These are phyloP conservation scores for Argopecten irradians DNA, from an alignment of 1,140 invertebrate genomes.

Conservation along the genomic window DNA sequence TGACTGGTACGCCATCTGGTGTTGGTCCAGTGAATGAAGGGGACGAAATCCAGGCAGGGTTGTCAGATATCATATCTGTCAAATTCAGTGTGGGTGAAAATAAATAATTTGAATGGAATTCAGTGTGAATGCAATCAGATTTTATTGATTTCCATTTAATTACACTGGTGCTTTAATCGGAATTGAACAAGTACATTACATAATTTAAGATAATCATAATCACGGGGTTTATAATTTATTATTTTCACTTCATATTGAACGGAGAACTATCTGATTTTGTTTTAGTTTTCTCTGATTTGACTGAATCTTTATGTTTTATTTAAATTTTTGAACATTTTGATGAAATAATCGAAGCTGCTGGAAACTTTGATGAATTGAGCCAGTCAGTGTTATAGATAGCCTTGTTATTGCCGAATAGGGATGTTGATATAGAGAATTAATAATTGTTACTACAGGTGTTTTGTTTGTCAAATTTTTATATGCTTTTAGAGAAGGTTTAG, in stretches of 20 bases:
- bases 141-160: not conserved
- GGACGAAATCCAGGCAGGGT: conserved; percentile 84
- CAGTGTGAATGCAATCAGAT: not conserved
- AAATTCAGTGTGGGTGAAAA: conserved; percentile 78
- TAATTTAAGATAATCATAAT: too few species aligned
- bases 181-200: not conserved
- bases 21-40: conserved; percentile 83
- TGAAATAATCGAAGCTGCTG: not conserved
- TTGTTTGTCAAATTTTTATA: conserved; percentile 9
- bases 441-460: not conserved
- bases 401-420: not conserved
- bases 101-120: conserved; percentile 30
- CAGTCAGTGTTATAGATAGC: not conserved
- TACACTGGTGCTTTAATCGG: not conserved
- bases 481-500: conserved; percentile 8
- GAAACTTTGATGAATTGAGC: not conserved
- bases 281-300: not conserved
- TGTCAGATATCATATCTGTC: conserved; percentile 80
- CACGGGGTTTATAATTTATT: not conserved
- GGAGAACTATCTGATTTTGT: not conserved
- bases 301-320: too few species aligned
- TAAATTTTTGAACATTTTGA: not conserved
- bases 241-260: not conserved
- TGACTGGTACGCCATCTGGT: conserved; percentile 88
- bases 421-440: not conserved